Percentiles rank a stretch among this genome's conserved stretches.
Evolutionary conservation across 2,113 vertebrate species (phyloP).

Genomic region (Mormyrus iriodes): DNA sequence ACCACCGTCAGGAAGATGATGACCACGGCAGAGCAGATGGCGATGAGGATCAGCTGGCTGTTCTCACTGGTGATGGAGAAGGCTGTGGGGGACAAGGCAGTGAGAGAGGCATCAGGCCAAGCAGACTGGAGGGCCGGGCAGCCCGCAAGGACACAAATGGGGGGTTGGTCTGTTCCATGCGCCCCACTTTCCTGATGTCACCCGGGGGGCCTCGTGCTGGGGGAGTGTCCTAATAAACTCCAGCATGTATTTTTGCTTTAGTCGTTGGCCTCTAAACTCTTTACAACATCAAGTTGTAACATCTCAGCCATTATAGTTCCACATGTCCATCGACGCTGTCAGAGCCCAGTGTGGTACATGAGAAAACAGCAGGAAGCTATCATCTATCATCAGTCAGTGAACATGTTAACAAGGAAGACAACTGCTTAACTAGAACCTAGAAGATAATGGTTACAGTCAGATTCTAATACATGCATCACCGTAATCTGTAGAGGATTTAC

Average conservation of each 20-base stretch:
- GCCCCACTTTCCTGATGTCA: background rate
- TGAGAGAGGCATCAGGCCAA: constrained; percentile 15
- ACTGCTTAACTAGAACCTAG: background rate
- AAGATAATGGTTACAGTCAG: background rate
- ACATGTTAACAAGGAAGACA: background rate
- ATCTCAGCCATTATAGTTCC: background rate
- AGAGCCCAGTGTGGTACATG: background rate
- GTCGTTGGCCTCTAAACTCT: background rate
- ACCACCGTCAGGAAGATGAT: constrained; percentile 89
- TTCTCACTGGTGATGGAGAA: constrained; percentile 96
- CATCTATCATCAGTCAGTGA: background rate
- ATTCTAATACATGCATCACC: background rate
- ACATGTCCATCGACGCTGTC: background rate
- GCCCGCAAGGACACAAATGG: too few species aligned
- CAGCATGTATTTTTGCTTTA: background rate
- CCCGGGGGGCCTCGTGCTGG: background rate
- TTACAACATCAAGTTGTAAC: background rate
- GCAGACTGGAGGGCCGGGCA: background rate
- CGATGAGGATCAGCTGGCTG: constrained; percentile 91
- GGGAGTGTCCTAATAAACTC: background rate
- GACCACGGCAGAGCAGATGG: constrained; percentile 83
- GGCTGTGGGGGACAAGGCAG: constrained; percentile 60
- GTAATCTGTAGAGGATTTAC: background rate
- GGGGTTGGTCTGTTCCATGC: background rate
- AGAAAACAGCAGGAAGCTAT: background rate